Percentiles rank a stretch among this genome's conserved stretches.
phyloP scores from a whole-genome alignment of 2,888 invertebrate genomes.

The Microctonus aethiopoides region DNA sequence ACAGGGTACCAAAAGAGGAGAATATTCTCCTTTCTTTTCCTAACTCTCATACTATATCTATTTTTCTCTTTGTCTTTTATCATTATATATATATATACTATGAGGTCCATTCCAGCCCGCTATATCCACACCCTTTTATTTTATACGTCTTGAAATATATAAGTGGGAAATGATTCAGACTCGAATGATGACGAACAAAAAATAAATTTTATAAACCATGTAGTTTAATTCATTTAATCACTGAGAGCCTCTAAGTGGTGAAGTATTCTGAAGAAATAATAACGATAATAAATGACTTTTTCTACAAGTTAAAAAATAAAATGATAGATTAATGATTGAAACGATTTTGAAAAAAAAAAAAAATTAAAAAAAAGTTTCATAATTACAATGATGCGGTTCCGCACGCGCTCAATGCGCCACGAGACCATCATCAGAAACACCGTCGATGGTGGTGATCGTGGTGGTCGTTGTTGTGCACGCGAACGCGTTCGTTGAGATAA shows the following conservation, averaged over 20 bases:
- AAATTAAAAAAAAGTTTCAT: neutral
- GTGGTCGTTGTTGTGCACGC: constrained; percentile 40
- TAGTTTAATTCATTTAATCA: no score
- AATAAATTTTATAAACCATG: constrained; percentile 4
- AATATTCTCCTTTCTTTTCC: constrained; percentile 15
- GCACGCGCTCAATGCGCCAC: constrained; percentile 3
- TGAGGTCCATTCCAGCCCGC: neutral
- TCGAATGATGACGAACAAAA: constrained; percentile 20
- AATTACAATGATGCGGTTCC: constrained; percentile 10
- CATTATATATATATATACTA: neutral
- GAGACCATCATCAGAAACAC: neutral
- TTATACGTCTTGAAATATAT: constrained; percentile 11
- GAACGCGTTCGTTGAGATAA: constrained; percentile 39
- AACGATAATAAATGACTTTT: neutral
- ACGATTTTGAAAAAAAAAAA: no score
- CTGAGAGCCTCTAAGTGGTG: neutral
- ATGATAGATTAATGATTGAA: neutral
- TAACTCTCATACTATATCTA: neutral
- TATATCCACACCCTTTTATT: constrained; percentile 18
- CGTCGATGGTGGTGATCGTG: constrained; percentile 13
- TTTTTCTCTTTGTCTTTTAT: neutral
- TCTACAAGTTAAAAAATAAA: neutral
- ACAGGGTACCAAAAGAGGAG: constrained; percentile 43
- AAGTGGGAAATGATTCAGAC: constrained; percentile 2
- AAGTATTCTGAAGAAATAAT: neutral